Base-by-base conservation (phyloP, 2,888 invertebrate species). In the Dastarcus helophoroides region DNA sequence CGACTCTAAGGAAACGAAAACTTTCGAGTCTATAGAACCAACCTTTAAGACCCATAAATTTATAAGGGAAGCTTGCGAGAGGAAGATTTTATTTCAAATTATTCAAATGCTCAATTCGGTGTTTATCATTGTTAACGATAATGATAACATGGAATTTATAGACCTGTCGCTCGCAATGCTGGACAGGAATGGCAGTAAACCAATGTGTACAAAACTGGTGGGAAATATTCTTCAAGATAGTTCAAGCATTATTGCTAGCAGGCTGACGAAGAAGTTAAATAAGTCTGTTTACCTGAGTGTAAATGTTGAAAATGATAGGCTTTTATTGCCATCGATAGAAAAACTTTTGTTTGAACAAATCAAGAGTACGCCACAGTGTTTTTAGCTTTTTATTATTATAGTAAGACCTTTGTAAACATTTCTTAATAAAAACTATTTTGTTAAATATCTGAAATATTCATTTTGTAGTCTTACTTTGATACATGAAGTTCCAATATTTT, bases 221-320 rank as follows among this genome's bases (percentile, higher is more conserved):
- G 65, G 66, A 10, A 44, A 51, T 31, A 42, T 52, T 23, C 45
- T 52, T 8, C 62, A 63, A 9, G 50, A 50, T 29, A 42, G 47
- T 11, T 62, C 61, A 0, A 43, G 51, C 34, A 53, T 51, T 32
- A 37, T 63, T 14, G 54, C 60, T 2, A 39, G 38, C 31, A 58
- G 58, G 39, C 36, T 68, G 12, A 46, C 62, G 0, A 63, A 58
- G 38, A 60, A 55, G 34, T 41, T 64, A 8, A 50, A 57, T 3
- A 67, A 65, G 43, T 58, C 58, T 28, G 60, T 67, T 7, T 67
- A 56, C 44, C 45, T 68, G n/a, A 68, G 67, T 49, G 63, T 58
- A 38, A 68, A 68, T 46, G 31, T 66, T 4, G 48, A 53, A 15
- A 43, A 53, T 4, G 60, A 62, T 45, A 51, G 49, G 37, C 42